Base-by-base conservation (phyloP, 53 echinoderm and acorn worm species). In the Holothuria scabra region DNA sequence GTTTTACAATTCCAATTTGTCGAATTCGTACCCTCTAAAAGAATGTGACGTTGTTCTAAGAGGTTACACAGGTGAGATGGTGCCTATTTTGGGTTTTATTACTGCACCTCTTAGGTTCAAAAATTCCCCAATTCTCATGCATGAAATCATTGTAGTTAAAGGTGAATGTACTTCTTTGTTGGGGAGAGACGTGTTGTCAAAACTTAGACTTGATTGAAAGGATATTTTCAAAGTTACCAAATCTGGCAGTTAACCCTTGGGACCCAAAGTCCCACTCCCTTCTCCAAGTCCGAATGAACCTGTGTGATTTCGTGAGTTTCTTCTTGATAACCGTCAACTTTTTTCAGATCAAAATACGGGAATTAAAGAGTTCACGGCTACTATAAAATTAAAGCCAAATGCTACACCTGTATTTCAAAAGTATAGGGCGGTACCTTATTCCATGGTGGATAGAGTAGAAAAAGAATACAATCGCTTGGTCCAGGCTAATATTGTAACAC, bases 131-230 rank as follows among this genome's bases (percentile, higher is more conserved):
- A 35, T 6, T 35, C 3, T 35, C 35, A 35, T 35, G 35, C 35
- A 6, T 35, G 35, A 6, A 3, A 35, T 4, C 6, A 6, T 35
- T 35, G 6, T 35, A 6, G 35, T 35, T 35, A 35, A 35, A 35
- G 35, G 35, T 35, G 6, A 35, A 35, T 4, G 35, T 35, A 35
- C 35, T 35, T 35, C 35, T 4, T 35, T 35, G 35, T 35, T 35
- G 35, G 35, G 35, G 3, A 35, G 35, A 35, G 35, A 35, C 6
- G 35, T 35, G 6, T 76, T 87, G 26, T 31, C 18, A 23, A 80
- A 67, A 44, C 34, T 80, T 46, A 86, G 79, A 79, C 41, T 86
- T 19, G 79, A 86, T 57, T 87, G 87, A 81, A 25, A n/a, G n/a
- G n/a, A n/a, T n/a, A n/a, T n/a, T n/a, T n/a, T n/a, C n/a, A n/a